phyloP scores from a whole-genome alignment of 1,140 invertebrate genomes.

The Leptopilina boulardi region DNA sequence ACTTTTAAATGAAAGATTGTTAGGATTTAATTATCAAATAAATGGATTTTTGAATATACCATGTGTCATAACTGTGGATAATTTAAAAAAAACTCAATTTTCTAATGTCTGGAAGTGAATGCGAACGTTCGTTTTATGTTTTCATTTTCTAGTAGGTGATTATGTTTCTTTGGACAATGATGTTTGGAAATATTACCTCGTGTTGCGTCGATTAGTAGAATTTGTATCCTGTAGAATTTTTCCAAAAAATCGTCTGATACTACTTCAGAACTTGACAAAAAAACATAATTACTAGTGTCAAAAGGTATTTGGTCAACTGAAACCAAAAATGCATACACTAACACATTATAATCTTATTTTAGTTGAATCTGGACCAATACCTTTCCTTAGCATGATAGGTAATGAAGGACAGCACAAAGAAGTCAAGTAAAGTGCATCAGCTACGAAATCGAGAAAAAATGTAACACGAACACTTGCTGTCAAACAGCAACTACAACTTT shows the following conservation, averaged over 20 bases:
- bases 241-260: not conserved
- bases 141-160: not conserved
- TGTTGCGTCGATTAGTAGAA: not conserved
- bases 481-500: not conserved
- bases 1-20: not conserved
- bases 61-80: not conserved
- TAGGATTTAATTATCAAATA: not conserved
- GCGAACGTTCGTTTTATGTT: not conserved
- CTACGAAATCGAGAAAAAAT: slow-evolving; percentile 6
- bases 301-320: not conserved
- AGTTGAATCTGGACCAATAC: not conserved
- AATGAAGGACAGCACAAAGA: not conserved
- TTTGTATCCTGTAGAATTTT: not conserved
- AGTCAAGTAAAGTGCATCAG: not conserved
- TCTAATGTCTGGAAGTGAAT: not conserved
- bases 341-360: not conserved
- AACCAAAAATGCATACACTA: not conserved
- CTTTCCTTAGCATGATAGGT: not conserved
- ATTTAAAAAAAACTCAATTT: not conserved
- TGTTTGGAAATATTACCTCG: not conserved
- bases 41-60: not conserved
- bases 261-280: not conserved
- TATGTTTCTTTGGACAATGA: not conserved
- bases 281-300: not conserved
- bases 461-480: not conserved